phyloP scores from a whole-genome alignment of 2,797 vertebrate genomes.

The Pyrocephalus nanus region DNA sequence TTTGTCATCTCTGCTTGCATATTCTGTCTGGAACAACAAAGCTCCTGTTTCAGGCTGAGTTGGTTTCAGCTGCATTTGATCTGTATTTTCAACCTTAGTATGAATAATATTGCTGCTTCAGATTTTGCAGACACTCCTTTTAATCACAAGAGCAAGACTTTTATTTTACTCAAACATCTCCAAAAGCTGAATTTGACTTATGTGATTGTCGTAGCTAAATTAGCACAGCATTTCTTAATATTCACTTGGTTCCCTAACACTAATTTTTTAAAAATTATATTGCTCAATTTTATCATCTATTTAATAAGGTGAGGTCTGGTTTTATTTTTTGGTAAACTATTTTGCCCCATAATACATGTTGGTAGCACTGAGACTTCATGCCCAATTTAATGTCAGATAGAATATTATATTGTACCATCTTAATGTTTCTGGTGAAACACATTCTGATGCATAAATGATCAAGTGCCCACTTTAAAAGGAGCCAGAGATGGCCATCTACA shows the following conservation, averaged over 20 bases:
- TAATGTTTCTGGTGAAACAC: neutral
- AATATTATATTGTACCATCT: neutral
- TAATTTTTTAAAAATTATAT: neutral
- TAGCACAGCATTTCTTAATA: neutral
- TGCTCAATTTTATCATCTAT: neutral
- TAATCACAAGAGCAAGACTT: neutral
- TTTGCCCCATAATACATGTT: neutral
- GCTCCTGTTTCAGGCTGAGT: neutral
- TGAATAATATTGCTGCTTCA: neutral
- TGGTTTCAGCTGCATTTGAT: neutral
- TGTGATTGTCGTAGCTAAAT: neutral
- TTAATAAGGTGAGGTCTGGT: neutral
- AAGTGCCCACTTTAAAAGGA: slow-evolving; percentile 26
- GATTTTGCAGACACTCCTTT: neutral
- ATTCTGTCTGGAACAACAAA: neutral
- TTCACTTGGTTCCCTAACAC: neutral
- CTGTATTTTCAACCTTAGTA: neutral
- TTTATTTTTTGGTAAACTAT: neutral
- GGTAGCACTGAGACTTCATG: neutral
- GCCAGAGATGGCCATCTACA: slow-evolving; percentile 47
- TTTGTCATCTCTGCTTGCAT: neutral
- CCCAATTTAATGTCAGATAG: neutral
- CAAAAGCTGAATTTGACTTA: neutral
- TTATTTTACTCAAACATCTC: neutral
- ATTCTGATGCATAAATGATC: neutral